phyloP scores from a whole-genome alignment of 2,888 invertebrate species.

The Rhagonycha fulva region DNA sequence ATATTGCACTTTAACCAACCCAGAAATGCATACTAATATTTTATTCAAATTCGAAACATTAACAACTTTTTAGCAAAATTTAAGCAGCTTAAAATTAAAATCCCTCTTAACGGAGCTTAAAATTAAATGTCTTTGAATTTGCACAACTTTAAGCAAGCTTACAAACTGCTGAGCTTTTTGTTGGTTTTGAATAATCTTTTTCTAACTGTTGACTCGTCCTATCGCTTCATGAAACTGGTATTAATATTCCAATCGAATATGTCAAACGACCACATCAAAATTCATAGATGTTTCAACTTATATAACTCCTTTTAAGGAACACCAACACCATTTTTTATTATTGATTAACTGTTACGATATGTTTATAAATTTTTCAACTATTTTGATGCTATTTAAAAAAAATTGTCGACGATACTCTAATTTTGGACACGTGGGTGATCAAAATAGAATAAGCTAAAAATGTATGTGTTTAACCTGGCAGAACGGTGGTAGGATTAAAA shows the following conservation, averaged over 20 bases:
- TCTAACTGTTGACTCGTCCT: background rate
- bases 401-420: background rate
- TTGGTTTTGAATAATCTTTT: background rate
- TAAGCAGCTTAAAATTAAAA: background rate
- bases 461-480: conserved; percentile 7
- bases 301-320: background rate
- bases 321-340: background rate
- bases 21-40: background rate
- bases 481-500: conserved; percentile 7
- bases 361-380: background rate
- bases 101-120: background rate
- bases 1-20: background rate
- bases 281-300: background rate
- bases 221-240: background rate
- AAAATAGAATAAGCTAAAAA: conserved; percentile 4
- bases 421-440: background rate
- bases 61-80: background rate
- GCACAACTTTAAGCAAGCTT: background rate
- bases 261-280: background rate
- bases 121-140: background rate
- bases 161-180: background rate
- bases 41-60: background rate
- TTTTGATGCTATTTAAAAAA: background rate
- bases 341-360: background rate
- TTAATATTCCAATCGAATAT: background rate